Conservation (phyloP, 2,888 invertebrate genomes). For the Leucophenga montana region DNA sequence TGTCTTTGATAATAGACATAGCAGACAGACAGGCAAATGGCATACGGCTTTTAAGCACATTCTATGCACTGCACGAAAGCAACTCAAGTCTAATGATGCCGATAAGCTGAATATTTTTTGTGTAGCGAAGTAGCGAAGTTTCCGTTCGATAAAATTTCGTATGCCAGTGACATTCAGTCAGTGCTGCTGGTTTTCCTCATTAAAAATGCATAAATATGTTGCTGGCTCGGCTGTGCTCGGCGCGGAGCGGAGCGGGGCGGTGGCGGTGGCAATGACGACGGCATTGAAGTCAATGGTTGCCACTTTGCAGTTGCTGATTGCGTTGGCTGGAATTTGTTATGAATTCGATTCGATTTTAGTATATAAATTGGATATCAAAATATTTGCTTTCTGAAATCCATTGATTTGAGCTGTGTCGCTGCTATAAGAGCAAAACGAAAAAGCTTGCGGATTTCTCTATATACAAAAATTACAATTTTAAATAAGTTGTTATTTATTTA, state of each 20-base stretch:
- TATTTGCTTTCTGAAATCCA: conserved; percentile 19
- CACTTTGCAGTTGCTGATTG: neutral
- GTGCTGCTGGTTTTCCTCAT: conserved; percentile 43
- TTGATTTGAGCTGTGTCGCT: conserved; percentile 43
- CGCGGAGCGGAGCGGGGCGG: conserved; percentile 37
- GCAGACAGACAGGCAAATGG: no score
- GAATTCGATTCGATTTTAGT: neutral
- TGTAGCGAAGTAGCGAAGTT: neutral
- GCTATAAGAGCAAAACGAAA: conserved; percentile 28
- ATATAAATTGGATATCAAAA: conserved; percentile 14
- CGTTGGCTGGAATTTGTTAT: neutral
- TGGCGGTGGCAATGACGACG: no score
- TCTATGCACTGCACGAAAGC: neutral
- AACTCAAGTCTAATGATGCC: neutral
- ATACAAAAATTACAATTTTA: conserved; percentile 38
- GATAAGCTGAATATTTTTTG: neutral
- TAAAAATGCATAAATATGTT: conserved; percentile 66
- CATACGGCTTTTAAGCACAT: no score
- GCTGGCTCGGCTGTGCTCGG: conserved; percentile 54
- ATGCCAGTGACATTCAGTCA: neutral
- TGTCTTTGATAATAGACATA: conserved; percentile 58
- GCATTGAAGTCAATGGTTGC: neutral
- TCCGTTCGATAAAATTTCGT: neutral
- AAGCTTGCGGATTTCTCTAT: conserved; percentile 40
- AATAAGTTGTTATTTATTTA: conserved; percentile 50